Conservation (phyloP, 2,113 vertebrate species). For the Machaerirhynchus nigripectus region DNA sequence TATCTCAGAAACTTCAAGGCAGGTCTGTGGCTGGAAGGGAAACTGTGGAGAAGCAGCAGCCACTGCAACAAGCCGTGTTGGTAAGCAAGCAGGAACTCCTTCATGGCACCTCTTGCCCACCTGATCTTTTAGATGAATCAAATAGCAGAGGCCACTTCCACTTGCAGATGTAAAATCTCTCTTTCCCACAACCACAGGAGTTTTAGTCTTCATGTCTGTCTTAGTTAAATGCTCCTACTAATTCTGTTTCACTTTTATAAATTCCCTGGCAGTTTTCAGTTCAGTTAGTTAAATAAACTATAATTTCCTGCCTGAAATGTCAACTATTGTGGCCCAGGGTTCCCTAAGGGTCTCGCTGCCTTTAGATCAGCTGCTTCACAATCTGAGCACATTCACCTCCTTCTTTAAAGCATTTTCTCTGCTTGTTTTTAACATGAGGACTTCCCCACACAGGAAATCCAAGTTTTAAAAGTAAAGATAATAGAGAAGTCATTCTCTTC, state of each 20-base stretch:
- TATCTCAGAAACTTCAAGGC: background rate
- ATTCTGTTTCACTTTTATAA: slow-evolving; percentile 6
- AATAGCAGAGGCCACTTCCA: background rate
- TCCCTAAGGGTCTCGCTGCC: slow-evolving; percentile 8
- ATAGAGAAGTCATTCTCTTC: slow-evolving; percentile 12
- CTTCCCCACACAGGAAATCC: slow-evolving; percentile 37
- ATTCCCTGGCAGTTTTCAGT: slow-evolving; percentile 24
- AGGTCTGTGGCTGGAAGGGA: background rate
- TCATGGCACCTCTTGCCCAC: background rate
- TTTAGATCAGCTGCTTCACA: slow-evolving; percentile 52
- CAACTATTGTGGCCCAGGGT: slow-evolving; percentile 30
- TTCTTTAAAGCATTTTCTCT: slow-evolving; percentile 21
- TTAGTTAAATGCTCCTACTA: background rate
- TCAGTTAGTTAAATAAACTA: slow-evolving; percentile 49
- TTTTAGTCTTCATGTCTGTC: background rate
- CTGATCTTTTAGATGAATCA: background rate
- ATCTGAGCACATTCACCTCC: slow-evolving; percentile 46
- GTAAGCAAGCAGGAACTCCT: background rate
- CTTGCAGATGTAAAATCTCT: background rate
- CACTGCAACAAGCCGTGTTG: background rate
- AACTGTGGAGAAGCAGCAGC: background rate
- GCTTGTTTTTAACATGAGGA: background rate
- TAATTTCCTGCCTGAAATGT: slow-evolving; percentile 48
- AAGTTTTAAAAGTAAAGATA: slow-evolving; percentile 32
- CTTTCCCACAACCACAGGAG: background rate